Evolutionary conservation across 2,888 invertebrate genomes (phyloP).

Genomic region (Melinaea marsaeus): DNA sequence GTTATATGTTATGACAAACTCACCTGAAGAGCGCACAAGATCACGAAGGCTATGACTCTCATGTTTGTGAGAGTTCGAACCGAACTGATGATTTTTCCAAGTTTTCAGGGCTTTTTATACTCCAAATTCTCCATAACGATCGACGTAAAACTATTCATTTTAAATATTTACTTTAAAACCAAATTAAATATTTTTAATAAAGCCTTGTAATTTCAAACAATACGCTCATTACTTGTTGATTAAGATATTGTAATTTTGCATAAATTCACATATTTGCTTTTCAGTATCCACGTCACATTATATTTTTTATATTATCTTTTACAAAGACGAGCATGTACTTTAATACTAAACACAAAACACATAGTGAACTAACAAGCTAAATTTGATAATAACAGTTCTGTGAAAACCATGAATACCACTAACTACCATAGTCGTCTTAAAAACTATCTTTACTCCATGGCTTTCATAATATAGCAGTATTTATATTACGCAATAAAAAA

Average conservation of each 20-base stretch:
- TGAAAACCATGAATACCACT: no score
- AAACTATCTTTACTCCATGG: no score
- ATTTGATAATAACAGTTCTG: no score
- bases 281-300: background rate
- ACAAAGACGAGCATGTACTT: no score
- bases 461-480: no score
- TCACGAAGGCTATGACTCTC: slow-evolving; percentile 70
- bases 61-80: slow-evolving; percentile 66
- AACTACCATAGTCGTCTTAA: no score
- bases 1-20: slow-evolving; percentile 35
- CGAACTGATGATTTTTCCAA: slow-evolving; percentile 54
- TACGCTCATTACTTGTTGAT: slow-evolving; percentile 48
- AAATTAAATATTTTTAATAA: slow-evolving; percentile 46
- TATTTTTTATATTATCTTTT: background rate
- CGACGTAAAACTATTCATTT: slow-evolving; percentile 33
- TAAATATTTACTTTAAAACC: slow-evolving; percentile 50
- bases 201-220: slow-evolving; percentile 51
- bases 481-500: no score
- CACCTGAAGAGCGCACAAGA: slow-evolving; percentile 70
- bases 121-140: slow-evolving; percentile 30
- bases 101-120: slow-evolving; percentile 55
- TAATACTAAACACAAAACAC: no score
- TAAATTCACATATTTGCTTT: slow-evolving; percentile 8
- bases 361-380: no score
- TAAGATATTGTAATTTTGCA: slow-evolving; percentile 40